Base-by-base conservation (phyloP, 2,888 invertebrate species). In the Operophtera brumata region DNA sequence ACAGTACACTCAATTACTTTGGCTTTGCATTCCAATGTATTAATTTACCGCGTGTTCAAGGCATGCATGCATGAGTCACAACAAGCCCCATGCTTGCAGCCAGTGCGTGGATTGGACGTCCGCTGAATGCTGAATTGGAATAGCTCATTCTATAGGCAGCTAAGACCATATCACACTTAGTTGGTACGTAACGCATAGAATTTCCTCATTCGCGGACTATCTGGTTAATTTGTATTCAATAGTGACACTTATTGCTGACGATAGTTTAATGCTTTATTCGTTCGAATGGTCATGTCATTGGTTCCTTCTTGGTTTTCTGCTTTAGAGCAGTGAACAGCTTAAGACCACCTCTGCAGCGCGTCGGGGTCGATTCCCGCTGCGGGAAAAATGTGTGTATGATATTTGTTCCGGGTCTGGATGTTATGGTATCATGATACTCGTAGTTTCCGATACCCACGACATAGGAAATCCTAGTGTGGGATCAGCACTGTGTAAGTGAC, bases 211-310 rank as follows among this genome's bases (percentile, higher is more conserved):
- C 70, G 76, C 78, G 77, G 78, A 80, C 78, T 80, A 84, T 83
- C 80, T 82, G 86, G 84, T 78, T 86, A 83, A 88, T 88, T 86
- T 80, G 82, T 85, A 86, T 88, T 82, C 86, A 60, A 69, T 62
- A 68, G 56, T 66, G 64, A 67, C 67, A 64, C 67, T 66, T 55
- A 58, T 59, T 61, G 70, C 62, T 68, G 66, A 61, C 64, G 62
- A 65, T 67, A 72, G 65, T 66, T 73, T 78, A 74, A 76, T 74
- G 69, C 69, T 76, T 69, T 73, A 70, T 68, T 20, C 20, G 20
- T 20, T 20, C 20, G 20, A 4, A 3, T 4, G 20, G 20, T 20
- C 20, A 4, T 20, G 20, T 4, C 20, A 20, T 2, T 20, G 20
- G 20, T 20, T 20, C 20, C 4, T 20, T 20, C 20, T 20, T 20